A percentile compares a stretch with the other conserved stretches of the same genome.
Conservation (phyloP, 2,113 vertebrate species). For the Anthoscopus minutus region DNA sequence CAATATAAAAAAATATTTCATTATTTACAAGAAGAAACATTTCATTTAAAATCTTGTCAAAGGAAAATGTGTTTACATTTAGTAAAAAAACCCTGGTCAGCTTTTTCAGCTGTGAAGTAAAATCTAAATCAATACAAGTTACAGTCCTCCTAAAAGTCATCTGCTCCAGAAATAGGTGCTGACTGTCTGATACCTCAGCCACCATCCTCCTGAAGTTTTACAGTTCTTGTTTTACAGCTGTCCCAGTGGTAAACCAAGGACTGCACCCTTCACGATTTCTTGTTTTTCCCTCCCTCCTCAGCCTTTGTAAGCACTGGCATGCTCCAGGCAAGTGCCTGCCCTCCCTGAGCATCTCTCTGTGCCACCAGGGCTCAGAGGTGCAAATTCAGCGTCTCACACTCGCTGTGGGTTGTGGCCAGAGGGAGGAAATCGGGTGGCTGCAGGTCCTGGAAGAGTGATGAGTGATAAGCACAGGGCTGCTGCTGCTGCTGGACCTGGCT, state of each 20-base stretch:
- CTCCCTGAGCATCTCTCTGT: not conserved
- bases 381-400: slow-evolving; percentile 40
- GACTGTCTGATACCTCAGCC: not conserved
- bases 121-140: not conserved
- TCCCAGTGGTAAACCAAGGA: not conserved
- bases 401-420: not conserved
- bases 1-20: not conserved
- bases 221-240: not conserved
- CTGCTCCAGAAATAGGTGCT: not conserved
- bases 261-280: not conserved
- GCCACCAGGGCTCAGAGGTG: not conserved
- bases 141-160: not conserved
- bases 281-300: not conserved
- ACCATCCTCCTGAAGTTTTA: not conserved
- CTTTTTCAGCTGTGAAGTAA: not conserved
- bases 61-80: not conserved
- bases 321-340: not conserved
- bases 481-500: not conserved
- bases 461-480: not conserved
- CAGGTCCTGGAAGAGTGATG: not conserved
- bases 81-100: not conserved
- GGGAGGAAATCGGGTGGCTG: slow-evolving; percentile 10
- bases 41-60: not conserved
- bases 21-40: slow-evolving; percentile 1
- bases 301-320: not conserved